Conservation (phyloP, 1,140 invertebrate species). For the Trichomalopsis sarcophagae region DNA sequence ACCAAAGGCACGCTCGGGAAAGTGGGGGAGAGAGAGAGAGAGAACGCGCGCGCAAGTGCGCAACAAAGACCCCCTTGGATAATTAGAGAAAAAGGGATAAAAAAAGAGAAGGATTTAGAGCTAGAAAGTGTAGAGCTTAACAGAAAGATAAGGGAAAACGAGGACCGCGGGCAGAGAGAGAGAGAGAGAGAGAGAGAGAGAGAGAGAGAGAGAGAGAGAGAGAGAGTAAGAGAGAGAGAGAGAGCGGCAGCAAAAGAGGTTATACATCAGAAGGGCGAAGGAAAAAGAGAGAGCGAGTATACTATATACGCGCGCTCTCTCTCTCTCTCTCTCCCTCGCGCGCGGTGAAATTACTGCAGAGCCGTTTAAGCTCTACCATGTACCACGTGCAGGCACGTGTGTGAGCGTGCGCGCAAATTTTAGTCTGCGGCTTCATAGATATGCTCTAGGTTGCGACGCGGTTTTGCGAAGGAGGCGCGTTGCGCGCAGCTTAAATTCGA, state of each 20-base stretch:
- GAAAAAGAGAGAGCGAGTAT: not conserved
- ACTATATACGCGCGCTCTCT: no score
- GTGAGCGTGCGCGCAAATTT: conserved; percentile 44
- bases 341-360: conserved; percentile 40
- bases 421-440: conserved; percentile 41
- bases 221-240: not conserved
- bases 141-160: conserved; percentile 26
- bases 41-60: not conserved
- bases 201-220: not conserved
- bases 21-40: conserved; percentile 9
- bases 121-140: conserved; percentile 37
- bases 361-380: conserved; percentile 33
- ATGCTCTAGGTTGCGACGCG: not conserved
- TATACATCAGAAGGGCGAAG: conserved; percentile 7
- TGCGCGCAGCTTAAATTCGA: conserved; percentile 57
- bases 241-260: not conserved
- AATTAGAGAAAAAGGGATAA: conserved; percentile 23
- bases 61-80: conserved; percentile 46
- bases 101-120: conserved; percentile 33
- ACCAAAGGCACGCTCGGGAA: not conserved
- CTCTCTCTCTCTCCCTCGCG: not conserved
- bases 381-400: not conserved
- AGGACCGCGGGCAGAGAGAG: not conserved
- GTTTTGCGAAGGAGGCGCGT: not conserved
- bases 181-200: not conserved